Evolutionary conservation across 2,113 vertebrate species (phyloP).

Genomic region (Piprites chloris): DNA sequence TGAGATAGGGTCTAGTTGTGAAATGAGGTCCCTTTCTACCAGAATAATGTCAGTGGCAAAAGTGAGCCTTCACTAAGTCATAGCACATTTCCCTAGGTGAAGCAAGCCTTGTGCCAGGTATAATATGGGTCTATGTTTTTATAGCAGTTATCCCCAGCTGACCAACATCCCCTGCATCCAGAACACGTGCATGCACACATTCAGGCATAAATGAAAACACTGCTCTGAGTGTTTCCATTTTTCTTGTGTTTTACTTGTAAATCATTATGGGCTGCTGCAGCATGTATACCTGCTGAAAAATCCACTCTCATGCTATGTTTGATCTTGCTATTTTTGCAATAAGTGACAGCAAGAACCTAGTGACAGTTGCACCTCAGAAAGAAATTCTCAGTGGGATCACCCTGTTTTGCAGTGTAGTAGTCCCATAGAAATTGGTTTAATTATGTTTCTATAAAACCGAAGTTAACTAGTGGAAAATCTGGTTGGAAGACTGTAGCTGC

Average conservation of each 20-base stretch:
- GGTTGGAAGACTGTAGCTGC: neutral
- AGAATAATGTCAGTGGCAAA: neutral
- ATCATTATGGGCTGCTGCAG: neutral
- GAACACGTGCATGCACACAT: neutral
- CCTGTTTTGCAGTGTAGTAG: neutral
- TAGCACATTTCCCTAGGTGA: accelerated
- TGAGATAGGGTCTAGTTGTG: neutral
- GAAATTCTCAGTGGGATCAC: neutral
- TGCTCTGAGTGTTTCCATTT: neutral
- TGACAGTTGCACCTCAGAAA: neutral
- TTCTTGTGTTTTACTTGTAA: neutral
- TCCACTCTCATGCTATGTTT: neutral
- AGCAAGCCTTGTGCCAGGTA: neutral
- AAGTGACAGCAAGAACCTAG: neutral
- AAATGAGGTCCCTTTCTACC: slow-evolving; percentile 21
- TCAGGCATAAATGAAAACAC: neutral
- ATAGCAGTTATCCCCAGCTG: neutral
- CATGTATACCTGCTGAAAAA: neutral
- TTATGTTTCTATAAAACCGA: neutral
- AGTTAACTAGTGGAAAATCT: neutral
- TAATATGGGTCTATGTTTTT: neutral
- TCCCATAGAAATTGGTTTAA: neutral
- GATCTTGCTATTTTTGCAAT: neutral
- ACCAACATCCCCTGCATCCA: neutral
- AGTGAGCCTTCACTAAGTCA: neutral